Base-by-base conservation (phyloP, 2,113 vertebrate species). In the Actinemys pallida region DNA sequence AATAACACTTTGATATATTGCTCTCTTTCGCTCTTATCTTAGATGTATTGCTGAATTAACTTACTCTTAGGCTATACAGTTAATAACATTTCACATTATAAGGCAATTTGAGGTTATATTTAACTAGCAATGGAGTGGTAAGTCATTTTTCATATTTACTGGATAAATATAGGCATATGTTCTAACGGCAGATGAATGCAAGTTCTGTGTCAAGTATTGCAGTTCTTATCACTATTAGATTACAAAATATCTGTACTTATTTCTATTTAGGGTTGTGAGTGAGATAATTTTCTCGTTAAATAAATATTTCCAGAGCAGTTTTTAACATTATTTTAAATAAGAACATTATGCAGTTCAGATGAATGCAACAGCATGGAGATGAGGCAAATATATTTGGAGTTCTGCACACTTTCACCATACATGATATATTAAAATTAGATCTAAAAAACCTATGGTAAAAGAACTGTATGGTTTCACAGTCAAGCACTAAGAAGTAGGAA, bases 1-100 rank as follows among this genome's bases (percentile, higher is more conserved):
- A 90, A 92, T 98, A 97, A 97, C 62, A 78, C 14, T 29, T 83
- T 17, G 90, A 96, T 96, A 93, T 94, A 85, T 39, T 62, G n/a
- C 76, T 80, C 1, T 16, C 31, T 62, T 59, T 65, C 62, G 49
- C 81, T 84, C 94, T 98, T 98, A 97, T 98, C 97, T 90, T 75
- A 91, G 49, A 47, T 14, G 87, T 90, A 90, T 84, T 92, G 95
- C 97, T 84, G 31, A 90, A 50, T 91, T 83, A 88, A 76, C 54
- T 78, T 49, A 9, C n/a, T 81, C 45, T 86, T 56, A 79, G 57
- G 25, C 52, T 87, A 81, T 88, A 52, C 80, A 94, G 92, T 97
- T 98, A 97, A 89, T 94, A 97, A 97, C 97, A 96, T 95, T 84
- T 93, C 82, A 94, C 45, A 69, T 94, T 92, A 92, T 90, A 95